phyloP scores from a whole-genome alignment of 2,888 invertebrate species.

The Habrosyne pyritoides region DNA sequence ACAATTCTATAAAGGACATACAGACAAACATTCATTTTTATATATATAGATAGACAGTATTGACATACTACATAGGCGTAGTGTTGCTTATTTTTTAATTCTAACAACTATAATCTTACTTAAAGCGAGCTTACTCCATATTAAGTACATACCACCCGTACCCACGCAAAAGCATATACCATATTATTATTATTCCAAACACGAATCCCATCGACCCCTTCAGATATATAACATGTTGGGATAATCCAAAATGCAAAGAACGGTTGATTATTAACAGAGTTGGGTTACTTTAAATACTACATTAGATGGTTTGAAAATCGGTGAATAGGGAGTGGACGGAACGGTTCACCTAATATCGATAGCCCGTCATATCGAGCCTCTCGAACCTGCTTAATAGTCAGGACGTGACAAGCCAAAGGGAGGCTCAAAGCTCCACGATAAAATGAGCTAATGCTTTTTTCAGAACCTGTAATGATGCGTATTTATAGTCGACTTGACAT shows the following conservation, averaged over 20 bases:
- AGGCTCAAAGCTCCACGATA: conserved; percentile 8
- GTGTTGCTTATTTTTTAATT: no score
- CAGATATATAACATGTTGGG: not conserved
- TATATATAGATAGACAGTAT: no score
- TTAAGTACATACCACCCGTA: no score
- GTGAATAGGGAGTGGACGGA: conserved; percentile 3
- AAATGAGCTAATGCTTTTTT: conserved; percentile 36
- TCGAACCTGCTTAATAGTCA: conserved; percentile 31
- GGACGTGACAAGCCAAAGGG: conserved; percentile 43
- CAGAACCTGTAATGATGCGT: conserved; percentile 14
- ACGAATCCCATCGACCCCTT: not conserved
- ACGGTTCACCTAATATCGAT: conserved; percentile 32
- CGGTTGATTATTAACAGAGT: not conserved
- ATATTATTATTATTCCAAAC: not conserved
- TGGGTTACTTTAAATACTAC: not conserved
- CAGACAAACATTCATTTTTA: no score
- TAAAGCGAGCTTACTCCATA: not conserved
- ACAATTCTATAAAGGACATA: no score
- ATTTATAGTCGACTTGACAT: conserved; percentile 15
- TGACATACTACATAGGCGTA: no score
- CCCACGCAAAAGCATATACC: not conserved
- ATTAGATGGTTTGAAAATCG: conserved; percentile 2
- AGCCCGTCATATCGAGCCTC: conserved; percentile 33
- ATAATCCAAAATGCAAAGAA: not conserved
- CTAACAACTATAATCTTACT: no score